Base-by-base conservation (phyloP, 2,888 invertebrate species). In the Drosophila quasianomalipes region DNA sequence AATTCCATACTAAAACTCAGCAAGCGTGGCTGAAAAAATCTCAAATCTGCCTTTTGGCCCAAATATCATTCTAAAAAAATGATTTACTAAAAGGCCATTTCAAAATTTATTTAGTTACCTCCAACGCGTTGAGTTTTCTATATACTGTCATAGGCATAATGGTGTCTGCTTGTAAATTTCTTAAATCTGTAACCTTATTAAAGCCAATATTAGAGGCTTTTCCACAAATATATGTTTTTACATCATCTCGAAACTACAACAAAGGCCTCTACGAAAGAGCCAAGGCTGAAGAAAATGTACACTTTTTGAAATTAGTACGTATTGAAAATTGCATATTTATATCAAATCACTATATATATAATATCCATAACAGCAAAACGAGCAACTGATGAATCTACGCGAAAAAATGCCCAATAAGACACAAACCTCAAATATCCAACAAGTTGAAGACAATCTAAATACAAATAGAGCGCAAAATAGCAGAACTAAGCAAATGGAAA, bases 231-330 rank as follows among this genome's bases (percentile, higher is more conserved):
- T 37, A 19, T 28, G 5, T 28, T 16, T 37, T 30, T 9, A 26
- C 6, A 22, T 35, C 65, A 26, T 28, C 28, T 19, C 71, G 74
- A 3, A 28, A 51, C n/a, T 77, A 70, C 14, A 41, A 51, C 9
- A 69, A 62, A 9, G 59, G 54, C 19, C 33, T 76, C 0, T 65
- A 63, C 3, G 76, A 89, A 10, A 77, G 81, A 44, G 82, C 74
- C 12, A 66, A 72, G 30, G 74, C 83, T 0, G 71, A 77, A 31
- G 89, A 89, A 59, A 85, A 89, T 57, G 73, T 79, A 2, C 78
- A 79, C 60, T 84, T 79, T 53, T 22, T 75, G 16, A 81, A 82
- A 69, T 71, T 83, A 70, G 91, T 91, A 57, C 1, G 63, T 26
- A 22, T 52, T 44, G 19, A 3, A 37, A 49, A 19, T 14, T 12